Percentiles rank a stretch among this genome's conserved stretches.
Conservation (phyloP, 2,797 vertebrate genomes). For the Orientallactaga sibirica region DNA sequence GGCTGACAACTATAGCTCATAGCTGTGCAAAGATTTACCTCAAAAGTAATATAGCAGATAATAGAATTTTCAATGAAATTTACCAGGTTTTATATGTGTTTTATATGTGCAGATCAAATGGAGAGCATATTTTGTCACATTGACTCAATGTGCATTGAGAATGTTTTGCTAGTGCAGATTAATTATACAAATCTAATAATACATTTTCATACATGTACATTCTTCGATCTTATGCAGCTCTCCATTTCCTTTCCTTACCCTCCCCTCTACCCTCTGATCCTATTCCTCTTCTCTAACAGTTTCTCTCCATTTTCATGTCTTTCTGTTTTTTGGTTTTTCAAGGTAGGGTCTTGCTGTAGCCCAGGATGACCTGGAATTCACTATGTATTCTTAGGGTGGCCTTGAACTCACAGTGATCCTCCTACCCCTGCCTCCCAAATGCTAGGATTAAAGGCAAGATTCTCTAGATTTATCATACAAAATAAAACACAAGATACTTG, state of each 20-base stretch:
- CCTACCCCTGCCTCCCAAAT: too few species aligned
- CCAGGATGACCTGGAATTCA: too few species aligned
- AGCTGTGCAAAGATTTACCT: neutral
- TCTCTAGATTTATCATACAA: too few species aligned
- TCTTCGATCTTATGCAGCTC: neutral
- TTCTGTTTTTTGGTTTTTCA: neutral
- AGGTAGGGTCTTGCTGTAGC: too few species aligned
- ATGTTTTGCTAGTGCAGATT: neutral
- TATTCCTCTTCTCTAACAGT: neutral
- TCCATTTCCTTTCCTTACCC: neutral
- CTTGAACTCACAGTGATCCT: too few species aligned
- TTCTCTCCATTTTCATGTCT: neutral
- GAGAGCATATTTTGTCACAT: neutral
- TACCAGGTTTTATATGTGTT: neutral
- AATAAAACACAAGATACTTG: too few species aligned
- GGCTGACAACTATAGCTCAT: neutral
- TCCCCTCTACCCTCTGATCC: neutral
- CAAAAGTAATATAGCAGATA: neutral
- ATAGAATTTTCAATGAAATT: neutral
- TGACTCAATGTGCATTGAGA: neutral
- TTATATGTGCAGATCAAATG: neutral
- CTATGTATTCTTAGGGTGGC: too few species aligned
- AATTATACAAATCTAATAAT: neutral
- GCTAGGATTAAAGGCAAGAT: too few species aligned
- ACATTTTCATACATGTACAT: neutral